Base-by-base conservation (phyloP, 2,797 vertebrate species). In the Mastacembelus armatus region DNA sequence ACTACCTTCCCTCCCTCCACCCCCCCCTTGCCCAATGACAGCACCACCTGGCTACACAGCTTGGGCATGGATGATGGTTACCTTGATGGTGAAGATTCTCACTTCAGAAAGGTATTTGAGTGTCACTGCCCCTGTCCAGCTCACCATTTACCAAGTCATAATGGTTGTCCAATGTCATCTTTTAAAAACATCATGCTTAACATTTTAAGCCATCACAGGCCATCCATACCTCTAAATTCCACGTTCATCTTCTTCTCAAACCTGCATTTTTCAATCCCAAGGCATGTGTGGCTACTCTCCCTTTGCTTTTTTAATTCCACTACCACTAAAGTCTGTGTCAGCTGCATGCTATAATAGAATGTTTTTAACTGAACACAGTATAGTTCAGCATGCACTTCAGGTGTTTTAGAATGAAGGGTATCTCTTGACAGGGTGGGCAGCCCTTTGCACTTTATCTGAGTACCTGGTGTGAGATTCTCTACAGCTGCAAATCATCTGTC, bases 91-190 rank as follows among this genome's bases (percentile, higher is more conserved):
- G 90, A 91, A 86, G 89, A 91, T 35, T 79, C 74, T 70, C 66
- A 62, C 91, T 86, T 89, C 83, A 95, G 92, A 94, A 94, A 98
- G 96, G 96, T 98, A 98, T 92, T 93, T 86, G 22, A 64, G 74
- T 72, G 8, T 70, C 83, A 63, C 49, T 42, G 18, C 16, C 60
- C 48, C 18, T 35, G 26, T 55, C 50, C 32, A 40, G 35, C 51
- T 54, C 35, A 33, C 3, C 1, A 15, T 12, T 54, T 32, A 63
- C 11, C 38, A 26, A 35, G 38, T 51, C 42, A 16, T 40, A 14
- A 32, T 38, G 51, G 7, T 47, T 44, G 11, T 50, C 24, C 29
- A 48, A 0, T 38, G 0, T 54, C 18, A 64, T 47, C 10, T 42
- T 61, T 68, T 24, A 33, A 33, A 22, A 49, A 30, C 38, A 55